Evolutionary conservation across 2,888 invertebrate species (phyloP), one percentile per base, ranked within the genome.

Genomic region (Deilephila elpenor): DNA sequence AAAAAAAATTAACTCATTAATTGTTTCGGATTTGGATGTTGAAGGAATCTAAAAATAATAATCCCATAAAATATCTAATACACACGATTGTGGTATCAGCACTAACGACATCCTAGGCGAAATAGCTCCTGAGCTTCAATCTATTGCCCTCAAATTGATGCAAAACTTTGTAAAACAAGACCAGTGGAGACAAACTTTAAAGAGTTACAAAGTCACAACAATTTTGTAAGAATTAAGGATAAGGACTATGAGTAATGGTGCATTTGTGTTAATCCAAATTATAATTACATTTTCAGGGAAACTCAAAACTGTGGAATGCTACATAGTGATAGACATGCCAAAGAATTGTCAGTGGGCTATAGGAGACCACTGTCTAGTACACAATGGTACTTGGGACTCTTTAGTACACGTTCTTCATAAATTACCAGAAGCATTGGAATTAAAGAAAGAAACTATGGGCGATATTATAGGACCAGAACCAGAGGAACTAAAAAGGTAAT

Each of bases 371-470:
- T 81, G 84, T 29, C 44, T 91, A 2, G 75, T 89, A 5, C 88
- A 91, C 73, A 87, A 83, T 67, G 91, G 91, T 11, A 91, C 91
- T 0, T 91, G 90, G 91, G 83, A 83, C 19, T 89, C 89, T 0
- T 74, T 89, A 14, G 85, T 91, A 0, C 78, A 87, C 59, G 89
- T 86, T 53, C 70, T 90, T 64, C 75, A 81, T 17, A 85, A 86
- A 51, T 81, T 83, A 17, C 80, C 80, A 72, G 76, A 86, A 4
- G 87, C 85, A 71, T 74, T 74, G 11, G 77, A 79, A 19, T 56
- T 86, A 70, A 88, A 87, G 75, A 78, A 80, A 11, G 79, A 87
- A 67, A 82, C 80, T 0, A 89, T 84, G 51, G 86, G 88, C 1
- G 78, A 82, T 17, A 73, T 80, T 17, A 70, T 83, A 3, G 82